Evolutionary conservation across 2,797 vertebrate genomes (phyloP).

Genomic region (Pipistrellus pygmaeus): DNA sequence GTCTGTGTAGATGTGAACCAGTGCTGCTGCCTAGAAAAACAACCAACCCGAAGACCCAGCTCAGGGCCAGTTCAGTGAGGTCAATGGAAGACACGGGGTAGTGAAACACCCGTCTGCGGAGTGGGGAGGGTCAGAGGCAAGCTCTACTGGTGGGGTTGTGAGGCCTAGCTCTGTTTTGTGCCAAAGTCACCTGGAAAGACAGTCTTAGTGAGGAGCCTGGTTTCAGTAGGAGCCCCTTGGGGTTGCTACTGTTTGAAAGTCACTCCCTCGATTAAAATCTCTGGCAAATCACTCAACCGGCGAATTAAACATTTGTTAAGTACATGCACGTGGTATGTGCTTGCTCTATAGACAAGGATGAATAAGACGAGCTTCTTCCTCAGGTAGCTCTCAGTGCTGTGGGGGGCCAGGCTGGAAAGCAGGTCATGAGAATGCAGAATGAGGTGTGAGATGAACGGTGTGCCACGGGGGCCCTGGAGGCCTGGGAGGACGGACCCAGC

Average conservation of each 20-base stretch:
- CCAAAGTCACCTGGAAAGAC: background rate
- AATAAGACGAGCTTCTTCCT: background rate
- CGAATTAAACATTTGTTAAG: background rate
- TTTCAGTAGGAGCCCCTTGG: background rate
- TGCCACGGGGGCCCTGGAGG: background rate
- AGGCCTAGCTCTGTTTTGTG: background rate
- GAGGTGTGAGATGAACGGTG: background rate
- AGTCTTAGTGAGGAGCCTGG: background rate
- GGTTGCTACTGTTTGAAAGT: background rate
- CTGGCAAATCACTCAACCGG: background rate
- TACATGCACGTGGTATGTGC: fast-evolving
- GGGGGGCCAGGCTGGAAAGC: background rate
- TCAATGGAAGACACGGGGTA: background rate
- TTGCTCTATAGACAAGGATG: background rate
- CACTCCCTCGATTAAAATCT: background rate
- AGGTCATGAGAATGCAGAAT: too few relatives aligned
- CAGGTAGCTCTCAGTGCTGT: background rate
- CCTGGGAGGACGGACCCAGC: background rate
- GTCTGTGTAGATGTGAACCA: constrained; percentile 89
- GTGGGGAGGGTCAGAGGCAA: background rate
- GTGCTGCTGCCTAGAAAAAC: constrained; percentile 85
- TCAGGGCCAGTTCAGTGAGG: background rate
- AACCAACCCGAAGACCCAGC: background rate
- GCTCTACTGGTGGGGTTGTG: background rate
- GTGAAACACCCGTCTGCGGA: background rate